Conservation (phyloP, 2,113 vertebrate species). For the Micronisus gabar region DNA sequence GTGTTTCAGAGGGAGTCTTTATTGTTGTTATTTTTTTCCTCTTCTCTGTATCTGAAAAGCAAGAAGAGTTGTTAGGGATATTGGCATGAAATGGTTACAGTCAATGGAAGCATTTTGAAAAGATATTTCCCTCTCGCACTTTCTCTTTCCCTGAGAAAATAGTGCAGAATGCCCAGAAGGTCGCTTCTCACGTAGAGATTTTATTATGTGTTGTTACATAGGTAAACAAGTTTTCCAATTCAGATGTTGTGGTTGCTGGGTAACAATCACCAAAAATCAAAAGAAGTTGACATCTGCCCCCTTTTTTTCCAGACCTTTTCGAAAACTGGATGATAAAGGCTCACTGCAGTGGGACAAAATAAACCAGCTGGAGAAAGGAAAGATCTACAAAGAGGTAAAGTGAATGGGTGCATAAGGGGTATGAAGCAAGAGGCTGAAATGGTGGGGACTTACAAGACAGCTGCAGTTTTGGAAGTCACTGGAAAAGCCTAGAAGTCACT, state of each 20-base stretch:
- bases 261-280: neutral
- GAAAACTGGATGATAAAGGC: constrained; percentile 79
- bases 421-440: neutral
- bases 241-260: neutral
- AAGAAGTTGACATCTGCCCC: neutral
- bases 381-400: constrained; percentile 82
- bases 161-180: neutral
- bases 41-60: neutral
- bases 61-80: neutral
- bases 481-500: neutral
- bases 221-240: neutral
- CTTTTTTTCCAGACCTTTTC: constrained; percentile 69
- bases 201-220: neutral
- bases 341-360: constrained; percentile 82
- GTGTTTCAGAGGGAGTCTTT: neutral
- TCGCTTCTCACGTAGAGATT: neutral
- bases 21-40: neutral
- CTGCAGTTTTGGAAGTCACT: neutral
- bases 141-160: neutral
- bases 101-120: neutral
- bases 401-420: neutral
- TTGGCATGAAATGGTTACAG: neutral
- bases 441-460: neutral
- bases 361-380: constrained; percentile 78
- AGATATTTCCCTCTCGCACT: neutral